These are phyloP conservation scores for Drosophila kikkawai DNA, from an alignment of 1,140 invertebrate genomes.

Conservation along the genomic window DNA sequence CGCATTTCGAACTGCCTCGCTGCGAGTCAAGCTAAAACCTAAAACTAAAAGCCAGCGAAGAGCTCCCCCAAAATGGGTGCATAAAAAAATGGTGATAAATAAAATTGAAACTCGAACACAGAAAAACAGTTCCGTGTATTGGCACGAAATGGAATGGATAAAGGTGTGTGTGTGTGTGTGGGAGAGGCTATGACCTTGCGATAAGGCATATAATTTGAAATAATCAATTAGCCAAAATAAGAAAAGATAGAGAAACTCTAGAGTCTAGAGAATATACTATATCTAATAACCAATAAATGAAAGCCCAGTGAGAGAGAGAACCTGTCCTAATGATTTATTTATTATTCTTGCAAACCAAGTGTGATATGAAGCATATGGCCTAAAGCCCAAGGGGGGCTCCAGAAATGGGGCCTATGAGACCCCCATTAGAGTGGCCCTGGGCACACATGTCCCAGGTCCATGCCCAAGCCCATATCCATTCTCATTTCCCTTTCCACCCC, in stretches of 20 bases:
- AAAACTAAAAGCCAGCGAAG: slow-evolving; percentile 50
- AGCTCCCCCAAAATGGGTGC: slow-evolving; percentile 24
- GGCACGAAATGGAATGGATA: slow-evolving; percentile 10
- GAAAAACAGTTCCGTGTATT: slow-evolving; percentile 35
- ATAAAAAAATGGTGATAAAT: slow-evolving; percentile 64
- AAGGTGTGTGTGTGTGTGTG: slow-evolving; percentile 7
- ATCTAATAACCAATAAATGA: slow-evolving; percentile 4
- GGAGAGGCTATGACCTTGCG: slow-evolving; percentile 22
- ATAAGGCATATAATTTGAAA: slow-evolving; percentile 30
- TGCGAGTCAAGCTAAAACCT: slow-evolving; percentile 40
- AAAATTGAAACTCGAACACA: slow-evolving; percentile 51
- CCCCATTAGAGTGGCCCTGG: slow-evolving; percentile 56
- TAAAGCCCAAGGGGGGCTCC: slow-evolving; percentile 1
- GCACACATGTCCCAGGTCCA: slow-evolving; percentile 51
- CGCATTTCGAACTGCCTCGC: slow-evolving; percentile 57
- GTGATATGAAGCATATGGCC: slow-evolving; percentile 40
- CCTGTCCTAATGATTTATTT: slow-evolving; percentile 66
- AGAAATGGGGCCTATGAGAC: slow-evolving; percentile 34
- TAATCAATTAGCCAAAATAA: slow-evolving; percentile 34
- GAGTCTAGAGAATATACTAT: slow-evolving; percentile 7
- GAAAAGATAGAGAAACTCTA: neutral
- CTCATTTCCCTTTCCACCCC: neutral
- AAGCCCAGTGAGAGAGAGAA: slow-evolving; percentile 4
- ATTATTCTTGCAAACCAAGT: slow-evolving; percentile 24
- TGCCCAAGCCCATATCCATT: neutral